Base-by-base conservation (phyloP, 1,140 invertebrate genomes). In the Metaphire vulgaris region DNA sequence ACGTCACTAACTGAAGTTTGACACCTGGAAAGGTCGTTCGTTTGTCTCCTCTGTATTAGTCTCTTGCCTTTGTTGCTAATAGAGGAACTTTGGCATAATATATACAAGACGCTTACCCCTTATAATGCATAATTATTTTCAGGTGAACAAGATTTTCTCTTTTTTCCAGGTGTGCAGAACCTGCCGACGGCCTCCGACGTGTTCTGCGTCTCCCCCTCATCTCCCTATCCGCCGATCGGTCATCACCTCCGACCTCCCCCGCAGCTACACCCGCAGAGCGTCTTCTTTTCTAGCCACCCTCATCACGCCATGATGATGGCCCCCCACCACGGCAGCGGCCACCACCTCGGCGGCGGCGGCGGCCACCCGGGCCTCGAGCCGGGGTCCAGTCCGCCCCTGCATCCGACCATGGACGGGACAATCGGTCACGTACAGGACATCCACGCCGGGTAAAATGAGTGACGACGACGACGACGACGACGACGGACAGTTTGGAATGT, bases 361-460 rank as follows among this genome's bases (percentile, higher is more conserved):
- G n/a, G n/a, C n/a, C n/a, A n/a, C n/a, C n/a, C n/a, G n/a, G n/a
- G n/a, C n/a, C n/a, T n/a, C n/a, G n/a, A n/a, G n/a, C n/a, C n/a
- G n/a, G n/a, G n/a, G n/a, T 69, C 70, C 75, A 86, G 86, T 75
- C 87, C 87, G n/a, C 87, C 87, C 32, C 80, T 86, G 64, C 87
- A 88, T 77, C 82, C 74, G 76, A 81, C 82, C 78, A 83, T 85
- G 82, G 83, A 88, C 76, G 83, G 82, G 6, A 87, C n/a, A n/a
- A n/a, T 87, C 80, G 86, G 86, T 69, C 87, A 87, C 79, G 86
- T 88, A 79, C 87, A 88, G 82, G 87, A 88, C 81, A 88, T 88
- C 77, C 87, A 88, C 79, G 87, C 87, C 70, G 87, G 87, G 73
- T 87, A 87, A 79, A 56, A 12, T n/a, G n/a, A n/a, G n/a, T n/a